Base-by-base conservation (phyloP, 2,888 invertebrate species). In the Seladonia tumulorum region DNA sequence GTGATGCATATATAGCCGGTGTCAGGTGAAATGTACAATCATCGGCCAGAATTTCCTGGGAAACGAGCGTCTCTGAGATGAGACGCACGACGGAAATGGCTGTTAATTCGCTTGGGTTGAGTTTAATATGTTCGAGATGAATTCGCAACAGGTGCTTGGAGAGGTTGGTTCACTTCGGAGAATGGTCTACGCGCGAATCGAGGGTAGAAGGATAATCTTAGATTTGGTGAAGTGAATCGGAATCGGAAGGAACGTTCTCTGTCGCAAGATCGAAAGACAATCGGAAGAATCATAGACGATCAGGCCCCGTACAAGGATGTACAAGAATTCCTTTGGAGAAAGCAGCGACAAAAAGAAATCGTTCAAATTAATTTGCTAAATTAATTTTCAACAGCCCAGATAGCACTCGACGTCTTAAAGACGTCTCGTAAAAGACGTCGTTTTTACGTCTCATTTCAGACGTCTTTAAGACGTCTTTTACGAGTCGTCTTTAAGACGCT, bases 111-210 rank as follows among this genome's bases (percentile, higher is more conserved):
- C 82, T 82, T 39, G 29, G 83, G 14, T 82, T 71, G 42, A 16
- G 53, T 82, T 82, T 76, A 82, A 83, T 76, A 35, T 53, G 83
- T 63, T 83, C 35, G 63, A 45, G 83, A 83, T 29, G 63, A 22
- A 83, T 76, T 76, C 49, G 71, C 53, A 83, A 83, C 83, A 83
- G 83, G 76, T 83, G 83, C 49, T 35, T 8, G 35, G 18, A 14
- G 25, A 25, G 53, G 47, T 35, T 66, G 53, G 47, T 35, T 66
- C 29, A 10, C 35, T 39, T 76, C 45, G 49, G 63, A 35, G 76
- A 68, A 53, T 66, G 71, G 45, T 4, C 29, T n/a, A 49, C 71
- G 45, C 45, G 16, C 63, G 45, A 49, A 72, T 35, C n/a, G 42
- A 42, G 35, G 29, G 74, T 35, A 53, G 49, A 68, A 63, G 49